Evolutionary conservation across 2,797 vertebrate genomes (phyloP).

Genomic region (Acanthornis magna): DNA sequence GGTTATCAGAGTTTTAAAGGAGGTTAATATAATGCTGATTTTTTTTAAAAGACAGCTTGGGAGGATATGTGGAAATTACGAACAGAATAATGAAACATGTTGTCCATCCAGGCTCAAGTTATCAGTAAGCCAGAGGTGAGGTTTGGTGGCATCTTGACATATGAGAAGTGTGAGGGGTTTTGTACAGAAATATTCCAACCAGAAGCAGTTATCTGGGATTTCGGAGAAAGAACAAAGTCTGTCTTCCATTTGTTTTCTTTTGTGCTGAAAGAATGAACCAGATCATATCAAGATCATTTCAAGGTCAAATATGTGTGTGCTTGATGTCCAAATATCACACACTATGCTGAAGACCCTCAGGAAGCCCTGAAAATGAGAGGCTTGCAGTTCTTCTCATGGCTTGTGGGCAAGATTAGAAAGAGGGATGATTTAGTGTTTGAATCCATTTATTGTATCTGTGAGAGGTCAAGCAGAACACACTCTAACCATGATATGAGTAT

Average conservation of each 20-base stretch:
- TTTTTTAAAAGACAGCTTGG: neutral
- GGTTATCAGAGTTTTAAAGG: neutral
- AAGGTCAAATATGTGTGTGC: neutral
- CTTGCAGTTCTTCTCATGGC: neutral
- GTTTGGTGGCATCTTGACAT: neutral
- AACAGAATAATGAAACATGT: neutral
- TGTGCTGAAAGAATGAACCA: neutral
- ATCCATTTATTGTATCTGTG: neutral
- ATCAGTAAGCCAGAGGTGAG: neutral
- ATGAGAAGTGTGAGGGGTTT: rapidly evolving
- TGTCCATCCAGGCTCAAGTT: neutral
- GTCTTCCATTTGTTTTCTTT: neutral
- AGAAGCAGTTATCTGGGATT: neutral
- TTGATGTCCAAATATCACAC: neutral
- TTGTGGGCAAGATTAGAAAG: neutral
- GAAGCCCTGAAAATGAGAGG: neutral
- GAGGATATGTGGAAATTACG: neutral
- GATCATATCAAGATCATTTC: neutral
- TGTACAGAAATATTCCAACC: neutral
- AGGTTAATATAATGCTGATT: neutral
- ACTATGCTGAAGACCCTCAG: neutral
- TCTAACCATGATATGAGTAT: neutral
- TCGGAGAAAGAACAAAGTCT: neutral
- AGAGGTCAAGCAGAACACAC: neutral
- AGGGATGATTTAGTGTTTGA: neutral